phyloP scores from a whole-genome alignment of 2,888 invertebrate genomes.

The Eupithecia subumbrata region DNA sequence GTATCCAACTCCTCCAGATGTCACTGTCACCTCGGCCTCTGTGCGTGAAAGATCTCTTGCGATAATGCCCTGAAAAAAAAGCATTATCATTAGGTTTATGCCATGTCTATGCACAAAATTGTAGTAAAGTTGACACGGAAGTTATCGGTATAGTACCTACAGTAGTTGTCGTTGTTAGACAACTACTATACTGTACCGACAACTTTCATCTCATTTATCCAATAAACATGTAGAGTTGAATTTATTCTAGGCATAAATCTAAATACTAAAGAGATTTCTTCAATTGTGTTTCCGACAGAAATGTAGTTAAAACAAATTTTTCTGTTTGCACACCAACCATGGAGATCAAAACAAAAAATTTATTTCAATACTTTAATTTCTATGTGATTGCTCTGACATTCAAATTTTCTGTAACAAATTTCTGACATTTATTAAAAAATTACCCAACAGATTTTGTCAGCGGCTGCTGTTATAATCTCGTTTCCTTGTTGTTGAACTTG shows the following conservation, averaged over 20 bases:
- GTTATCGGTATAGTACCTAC: too few species aligned
- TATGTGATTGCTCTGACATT: neutral
- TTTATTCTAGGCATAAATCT: too few species aligned
- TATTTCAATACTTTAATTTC: neutral
- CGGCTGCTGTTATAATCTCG: neutral
- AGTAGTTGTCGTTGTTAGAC: too few species aligned
- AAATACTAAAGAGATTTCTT: too few species aligned
- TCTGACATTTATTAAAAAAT: neutral
- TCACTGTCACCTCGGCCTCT: slow-evolving; percentile 66
- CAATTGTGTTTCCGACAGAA: too few species aligned
- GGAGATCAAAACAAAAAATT: too few species aligned
- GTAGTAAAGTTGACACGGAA: too few species aligned
- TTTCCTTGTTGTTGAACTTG: neutral
- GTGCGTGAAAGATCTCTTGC: slow-evolving; percentile 71
- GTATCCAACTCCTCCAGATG: slow-evolving; percentile 70
- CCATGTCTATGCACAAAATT: neutral
- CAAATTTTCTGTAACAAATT: too few species aligned
- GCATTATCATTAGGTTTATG: neutral
- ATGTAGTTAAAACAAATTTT: too few species aligned
- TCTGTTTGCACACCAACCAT: neutral
- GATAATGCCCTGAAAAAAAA: slow-evolving; percentile 66
- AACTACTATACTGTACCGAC: too few species aligned
- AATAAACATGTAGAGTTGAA: too few species aligned
- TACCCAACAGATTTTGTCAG: neutral
- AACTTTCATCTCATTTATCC: too few species aligned